phyloP scores from a whole-genome alignment of 1,140 invertebrate genomes.

The Mamestra configurata region DNA sequence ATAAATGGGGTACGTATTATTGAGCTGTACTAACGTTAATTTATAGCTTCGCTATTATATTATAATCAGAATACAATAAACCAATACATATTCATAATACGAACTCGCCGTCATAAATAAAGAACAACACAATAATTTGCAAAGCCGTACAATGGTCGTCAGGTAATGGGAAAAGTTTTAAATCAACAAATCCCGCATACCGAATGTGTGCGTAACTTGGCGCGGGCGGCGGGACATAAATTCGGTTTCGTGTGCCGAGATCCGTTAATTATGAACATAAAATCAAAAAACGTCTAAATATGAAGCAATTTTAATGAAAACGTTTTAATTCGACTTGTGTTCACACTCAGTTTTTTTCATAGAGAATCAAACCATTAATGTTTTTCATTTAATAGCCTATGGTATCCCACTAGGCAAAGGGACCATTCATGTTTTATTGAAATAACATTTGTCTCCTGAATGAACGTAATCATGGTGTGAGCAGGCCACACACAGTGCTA shows the following conservation, averaged over 20 bases:
- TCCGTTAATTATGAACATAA: slow-evolving; percentile 30
- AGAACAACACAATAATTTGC: slow-evolving; percentile 46
- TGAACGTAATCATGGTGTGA: not conserved
- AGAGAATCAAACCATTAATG: no score
- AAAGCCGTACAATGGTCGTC: slow-evolving; percentile 41
- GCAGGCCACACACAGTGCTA: slow-evolving; percentile 39
- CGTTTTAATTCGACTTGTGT: slow-evolving; percentile 1
- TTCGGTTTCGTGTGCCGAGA: slow-evolving; percentile 2
- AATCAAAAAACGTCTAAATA: slow-evolving; percentile 38
- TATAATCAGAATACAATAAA: slow-evolving; percentile 27
- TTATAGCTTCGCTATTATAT: not conserved
- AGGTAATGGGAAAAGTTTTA: slow-evolving; percentile 62
- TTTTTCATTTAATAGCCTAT: no score
- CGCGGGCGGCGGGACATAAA: not conserved
- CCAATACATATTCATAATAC: slow-evolving; percentile 39
- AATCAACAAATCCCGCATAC: slow-evolving; percentile 53
- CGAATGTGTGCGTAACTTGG: slow-evolving; percentile 17
- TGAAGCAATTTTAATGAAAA: slow-evolving; percentile 9
- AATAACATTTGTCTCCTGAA: not conserved
- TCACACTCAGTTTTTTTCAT: not conserved
- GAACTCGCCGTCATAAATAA: slow-evolving; percentile 32
- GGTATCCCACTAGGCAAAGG: no score
- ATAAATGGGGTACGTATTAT: not conserved
- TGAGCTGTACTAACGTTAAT: not conserved
- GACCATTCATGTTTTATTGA: no score